Evolutionary conservation across 2,797 vertebrate species (phyloP).

Genomic region (Pteronotus mesoamericanus): DNA sequence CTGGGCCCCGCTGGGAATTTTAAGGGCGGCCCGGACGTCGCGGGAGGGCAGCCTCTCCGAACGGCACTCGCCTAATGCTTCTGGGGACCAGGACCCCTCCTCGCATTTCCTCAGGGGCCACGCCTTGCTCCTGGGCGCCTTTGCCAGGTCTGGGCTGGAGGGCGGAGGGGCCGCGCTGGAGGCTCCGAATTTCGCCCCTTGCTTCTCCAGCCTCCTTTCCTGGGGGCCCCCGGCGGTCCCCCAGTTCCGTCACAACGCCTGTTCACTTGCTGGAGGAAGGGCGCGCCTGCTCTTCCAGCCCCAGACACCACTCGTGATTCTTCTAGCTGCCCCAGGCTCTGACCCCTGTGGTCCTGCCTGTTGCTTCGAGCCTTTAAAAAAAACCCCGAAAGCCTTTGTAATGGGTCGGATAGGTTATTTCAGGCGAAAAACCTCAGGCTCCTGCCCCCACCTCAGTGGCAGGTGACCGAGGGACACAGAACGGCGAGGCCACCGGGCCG

Average conservation of each 20-base stretch:
- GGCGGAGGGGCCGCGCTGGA: background rate
- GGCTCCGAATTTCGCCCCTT: background rate
- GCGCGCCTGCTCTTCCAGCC: background rate
- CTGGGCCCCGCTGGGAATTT: background rate
- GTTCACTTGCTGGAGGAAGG: background rate
- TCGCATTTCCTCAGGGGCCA: background rate
- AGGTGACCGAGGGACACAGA: background rate
- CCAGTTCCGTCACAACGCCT: rapidly evolving
- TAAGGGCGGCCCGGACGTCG: no score
- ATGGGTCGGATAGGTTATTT: background rate
- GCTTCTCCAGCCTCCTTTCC: background rate
- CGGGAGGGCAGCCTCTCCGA: no score
- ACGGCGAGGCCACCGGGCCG: background rate
- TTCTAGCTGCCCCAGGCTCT: rapidly evolving
- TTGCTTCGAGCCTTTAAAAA: no score
- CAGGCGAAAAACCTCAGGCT: background rate
- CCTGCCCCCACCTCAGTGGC: background rate
- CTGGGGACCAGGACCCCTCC: background rate
- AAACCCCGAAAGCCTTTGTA: background rate
- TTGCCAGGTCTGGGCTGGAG: background rate
- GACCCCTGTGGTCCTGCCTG: background rate
- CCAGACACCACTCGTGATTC: background rate
- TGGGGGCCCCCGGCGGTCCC: background rate
- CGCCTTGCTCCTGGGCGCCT: rapidly evolving
- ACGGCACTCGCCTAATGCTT: rapidly evolving